phyloP scores from a whole-genome alignment of 2,797 vertebrate species.

The Podarcis lilfordi region DNA sequence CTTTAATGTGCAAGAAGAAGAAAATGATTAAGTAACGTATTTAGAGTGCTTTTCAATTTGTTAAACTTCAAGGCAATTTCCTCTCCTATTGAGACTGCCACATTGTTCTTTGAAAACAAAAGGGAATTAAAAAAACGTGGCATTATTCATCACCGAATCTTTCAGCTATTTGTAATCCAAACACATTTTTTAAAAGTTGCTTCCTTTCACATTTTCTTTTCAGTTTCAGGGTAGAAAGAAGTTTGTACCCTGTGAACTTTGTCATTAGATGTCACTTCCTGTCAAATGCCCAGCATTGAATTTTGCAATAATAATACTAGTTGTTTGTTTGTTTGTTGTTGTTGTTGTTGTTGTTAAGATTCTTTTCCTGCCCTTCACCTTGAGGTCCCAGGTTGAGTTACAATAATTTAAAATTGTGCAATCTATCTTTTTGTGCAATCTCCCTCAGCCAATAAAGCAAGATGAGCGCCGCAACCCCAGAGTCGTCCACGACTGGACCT shows the following conservation, averaged over 20 bases:
- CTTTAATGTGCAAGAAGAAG: constrained; percentile 20
- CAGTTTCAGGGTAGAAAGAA: constrained; percentile 49
- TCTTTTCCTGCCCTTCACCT: constrained; percentile 30
- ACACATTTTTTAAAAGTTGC: constrained; percentile 62
- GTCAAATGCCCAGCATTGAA: constrained; percentile 62
- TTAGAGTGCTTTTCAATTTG: constrained; percentile 47
- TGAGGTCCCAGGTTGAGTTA: no score
- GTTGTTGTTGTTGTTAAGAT: constrained; percentile 30
- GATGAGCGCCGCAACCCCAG: no score
- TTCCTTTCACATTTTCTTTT: constrained; percentile 51
- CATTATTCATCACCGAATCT: constrained; percentile 51
- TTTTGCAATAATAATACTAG: constrained; percentile 39
- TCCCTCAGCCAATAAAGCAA: no score
- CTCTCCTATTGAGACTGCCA: constrained; percentile 49
- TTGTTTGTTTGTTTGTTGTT: no score
- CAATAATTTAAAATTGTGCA: no score
- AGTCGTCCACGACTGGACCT: no score
- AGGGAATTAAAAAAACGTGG: constrained; percentile 30
- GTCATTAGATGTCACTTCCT: constrained; percentile 27
- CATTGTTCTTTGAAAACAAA: constrained; percentile 58
- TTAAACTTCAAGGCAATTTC: constrained; percentile 59
- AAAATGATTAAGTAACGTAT: constrained; percentile 42
- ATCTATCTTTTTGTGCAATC: no score
- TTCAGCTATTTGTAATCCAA: constrained; percentile 60
- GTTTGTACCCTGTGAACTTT: constrained; percentile 45